These are phyloP conservation scores for Apoderus coryli DNA, from an alignment of 2,888 invertebrate species.

Conservation along the genomic window DNA sequence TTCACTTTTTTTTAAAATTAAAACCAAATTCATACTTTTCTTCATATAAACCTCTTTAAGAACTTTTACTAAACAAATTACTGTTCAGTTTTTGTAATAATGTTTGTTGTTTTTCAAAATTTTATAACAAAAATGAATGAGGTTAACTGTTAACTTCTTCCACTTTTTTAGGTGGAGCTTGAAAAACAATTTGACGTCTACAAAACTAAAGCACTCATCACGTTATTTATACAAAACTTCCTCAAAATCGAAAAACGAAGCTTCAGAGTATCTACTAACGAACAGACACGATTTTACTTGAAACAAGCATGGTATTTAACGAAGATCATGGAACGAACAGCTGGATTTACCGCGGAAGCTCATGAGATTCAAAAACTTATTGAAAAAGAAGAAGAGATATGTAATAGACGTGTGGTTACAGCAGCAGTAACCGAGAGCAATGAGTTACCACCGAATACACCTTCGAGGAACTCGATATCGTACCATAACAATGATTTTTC, in stretches of 20 bases:
- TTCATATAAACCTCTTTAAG: too few relatives aligned
- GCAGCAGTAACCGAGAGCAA: slow-evolving; percentile 10
- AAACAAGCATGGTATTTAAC: slow-evolving; percentile 55
- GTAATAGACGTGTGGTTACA: too few relatives aligned
- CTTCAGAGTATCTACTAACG: slow-evolving; percentile 42
- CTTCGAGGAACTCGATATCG: slow-evolving; percentile 16
- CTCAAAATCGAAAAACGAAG: slow-evolving; percentile 54
- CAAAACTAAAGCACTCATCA: slow-evolving; percentile 45
- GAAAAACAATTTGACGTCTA: slow-evolving; percentile 37
- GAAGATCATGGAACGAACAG: slow-evolving; percentile 40
- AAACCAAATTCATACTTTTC: too few relatives aligned
- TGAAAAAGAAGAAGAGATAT: slow-evolving; percentile 14
- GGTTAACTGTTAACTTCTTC: slow-evolving; percentile 1
- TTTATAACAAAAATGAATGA: background rate
- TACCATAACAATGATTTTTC: slow-evolving; percentile 14
- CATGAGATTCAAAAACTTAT: slow-evolving; percentile 14
- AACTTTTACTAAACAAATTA: too few relatives aligned
- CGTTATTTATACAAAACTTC: slow-evolving; percentile 57
- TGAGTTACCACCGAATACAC: slow-evolving; percentile 14
- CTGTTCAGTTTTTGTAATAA: slow-evolving; percentile 4
- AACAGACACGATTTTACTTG: slow-evolving; percentile 51
- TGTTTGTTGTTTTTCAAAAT: background rate
- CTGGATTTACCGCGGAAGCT: slow-evolving; percentile 36
- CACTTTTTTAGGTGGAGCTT: slow-evolving; percentile 25
- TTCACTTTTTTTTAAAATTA: too few relatives aligned